Percentiles rank a stretch among this genome's conserved stretches.
Conservation (phyloP, 2,797 vertebrate species). For the Rousettus madagascariensis region DNA sequence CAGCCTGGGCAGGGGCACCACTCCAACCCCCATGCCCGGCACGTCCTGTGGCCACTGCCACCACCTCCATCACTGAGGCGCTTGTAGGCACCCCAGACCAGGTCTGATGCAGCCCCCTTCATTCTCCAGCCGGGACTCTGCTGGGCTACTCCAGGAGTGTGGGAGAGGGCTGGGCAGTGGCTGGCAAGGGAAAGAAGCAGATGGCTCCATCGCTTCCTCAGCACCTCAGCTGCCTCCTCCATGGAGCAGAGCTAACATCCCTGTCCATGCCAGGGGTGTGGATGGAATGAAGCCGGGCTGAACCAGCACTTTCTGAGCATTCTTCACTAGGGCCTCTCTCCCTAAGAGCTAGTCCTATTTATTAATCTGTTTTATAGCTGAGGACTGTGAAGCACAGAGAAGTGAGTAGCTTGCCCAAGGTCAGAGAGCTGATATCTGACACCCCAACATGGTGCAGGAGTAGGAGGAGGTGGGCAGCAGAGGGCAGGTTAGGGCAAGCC, state of each 20-base stretch:
- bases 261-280: background rate
- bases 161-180: background rate
- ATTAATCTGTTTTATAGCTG: background rate
- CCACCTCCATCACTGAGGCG: background rate
- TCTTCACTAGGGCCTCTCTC: background rate
- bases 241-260: background rate
- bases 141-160: background rate
- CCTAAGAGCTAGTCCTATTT: background rate
- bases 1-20: background rate
- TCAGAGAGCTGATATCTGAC: background rate
- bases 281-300: background rate
- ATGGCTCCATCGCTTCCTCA: background rate
- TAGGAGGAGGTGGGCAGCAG: background rate
- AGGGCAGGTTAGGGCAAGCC: background rate
- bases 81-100: background rate
- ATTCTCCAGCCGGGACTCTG: background rate
- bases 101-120: background rate
- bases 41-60: accelerated
- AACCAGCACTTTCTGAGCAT: background rate
- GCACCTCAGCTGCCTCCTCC: background rate
- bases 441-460: background rate
- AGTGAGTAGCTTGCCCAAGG: background rate
- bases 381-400: background rate
- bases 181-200: background rate
- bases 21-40: too few species aligned